These are phyloP conservation scores for Synchiropus splendidus DNA, from an alignment of 2,113 vertebrate genomes.

Conservation along the genomic window DNA sequence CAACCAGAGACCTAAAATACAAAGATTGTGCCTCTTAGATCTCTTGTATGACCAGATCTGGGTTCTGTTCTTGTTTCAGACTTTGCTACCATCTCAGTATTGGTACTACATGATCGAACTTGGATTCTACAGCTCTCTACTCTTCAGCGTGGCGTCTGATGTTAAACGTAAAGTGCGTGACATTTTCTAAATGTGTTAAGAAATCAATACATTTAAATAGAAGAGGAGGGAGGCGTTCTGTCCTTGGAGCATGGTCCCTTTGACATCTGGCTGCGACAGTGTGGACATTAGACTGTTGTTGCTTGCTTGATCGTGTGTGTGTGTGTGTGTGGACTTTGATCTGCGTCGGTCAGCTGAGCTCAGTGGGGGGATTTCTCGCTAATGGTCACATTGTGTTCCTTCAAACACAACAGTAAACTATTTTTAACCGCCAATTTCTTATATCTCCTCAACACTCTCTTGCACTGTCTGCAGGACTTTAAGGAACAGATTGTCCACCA, in stretches of 20 bases:
- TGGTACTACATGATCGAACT: slow-evolving; percentile 96
- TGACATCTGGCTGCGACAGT: slow-evolving; percentile 15
- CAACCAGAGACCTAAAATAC: no score
- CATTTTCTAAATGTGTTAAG: neutral
- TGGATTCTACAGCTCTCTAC: slow-evolving; percentile 85
- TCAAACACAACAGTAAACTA: slow-evolving; percentile 2
- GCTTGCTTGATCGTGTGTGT: slow-evolving; percentile 14
- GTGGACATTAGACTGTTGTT: slow-evolving; percentile 45
- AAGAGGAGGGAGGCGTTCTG: neutral
- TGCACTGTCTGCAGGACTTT: slow-evolving; percentile 72
- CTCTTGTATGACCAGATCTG: no score
- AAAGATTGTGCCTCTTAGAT: no score
- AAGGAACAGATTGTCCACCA: slow-evolving; percentile 94
- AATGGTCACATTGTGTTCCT: slow-evolving; percentile 21
- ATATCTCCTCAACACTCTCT: slow-evolving; percentile 1
- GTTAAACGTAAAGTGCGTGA: slow-evolving; percentile 86
- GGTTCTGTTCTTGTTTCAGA: slow-evolving; percentile 51
- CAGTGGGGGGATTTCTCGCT: slow-evolving; percentile 12
- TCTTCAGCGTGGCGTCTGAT: slow-evolving; percentile 88
- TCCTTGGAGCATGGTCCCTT: slow-evolving; percentile 4
- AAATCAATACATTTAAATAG: neutral
- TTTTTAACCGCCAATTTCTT: no score
- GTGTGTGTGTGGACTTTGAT: slow-evolving; percentile 34
- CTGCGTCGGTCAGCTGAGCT: slow-evolving; percentile 21
- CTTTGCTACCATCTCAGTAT: slow-evolving; percentile 82